Conservation (phyloP, 2,113 vertebrate species). For the mouse (Mus musculus) region GRCm39 chr7:98126501-98127000, state of each 20-base stretch:
- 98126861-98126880: neutral
- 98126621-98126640: neutral
- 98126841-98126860: neutral
- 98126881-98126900: too few relatives aligned
- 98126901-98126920: neutral
- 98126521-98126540: neutral
- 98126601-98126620: neutral
- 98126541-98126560: neutral
- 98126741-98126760: neutral
- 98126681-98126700: neutral
- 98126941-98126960: neutral
- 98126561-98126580: neutral
- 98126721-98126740: neutral
- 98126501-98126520: too few relatives aligned
- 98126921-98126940: neutral
- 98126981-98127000: neutral
- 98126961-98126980: accelerated
- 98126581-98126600: accelerated
- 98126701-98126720: neutral
- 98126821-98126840: neutral
- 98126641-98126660: neutral
- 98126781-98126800: neutral
- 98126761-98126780: accelerated
- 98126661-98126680: constrained; percentile 39
- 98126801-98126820: too few relatives aligned